Base-by-base conservation (phyloP, 2,113 vertebrate genomes). In the Kryptolebias marmoratus region DNA sequence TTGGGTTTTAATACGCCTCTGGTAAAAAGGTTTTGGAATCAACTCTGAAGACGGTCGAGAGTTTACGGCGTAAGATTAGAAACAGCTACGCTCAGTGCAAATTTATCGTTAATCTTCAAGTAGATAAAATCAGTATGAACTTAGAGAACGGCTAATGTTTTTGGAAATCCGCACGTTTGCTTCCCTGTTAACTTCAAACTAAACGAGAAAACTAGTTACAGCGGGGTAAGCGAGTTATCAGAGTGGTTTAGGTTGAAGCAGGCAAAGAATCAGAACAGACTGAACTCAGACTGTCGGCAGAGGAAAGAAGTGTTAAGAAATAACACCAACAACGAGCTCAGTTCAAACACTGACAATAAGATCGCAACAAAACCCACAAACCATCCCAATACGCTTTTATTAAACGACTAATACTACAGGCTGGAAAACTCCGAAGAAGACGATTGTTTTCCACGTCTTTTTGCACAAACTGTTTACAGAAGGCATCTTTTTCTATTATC, bases 41-140 rank as follows among this genome's bases (percentile, higher is more conserved):
- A 50, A 50, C 48, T 18, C 15, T 22, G 49, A 9, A 7, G 18
- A 45, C 49, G 32, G 50, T 57, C 60, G n/a, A 75, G 55, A 63
- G 9, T 42, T 6, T 42, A 42, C 39, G 39, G 39, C 10, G 39
- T n/a, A 4, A 7, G 2, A 6, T 18, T 50, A 18, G 15, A 50
- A 18, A 6, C 48, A 18, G 48, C 47, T 48, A 3, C 32, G 3
- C 32, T n/a, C 32, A 11, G 3, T 16, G 2, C 30, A 18, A 22
- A 3, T 56, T 49, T 56, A 36, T 49, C 64, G 58, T 10, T 60
- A 57, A 77, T 52, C 55, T 72, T 65, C 64, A 32, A n/a, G 22
- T 50, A 80, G 48, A 65, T 58, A 53, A 28, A 27, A 52, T 42
- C 48, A 32, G 2, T 64, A 42, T 8, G 39, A 42, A 42, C 8